Evolutionary conservation across 1,140 invertebrate species (phyloP), one percentile per base, ranked within the genome.

Genomic region (Hesperophylax magnus): DNA sequence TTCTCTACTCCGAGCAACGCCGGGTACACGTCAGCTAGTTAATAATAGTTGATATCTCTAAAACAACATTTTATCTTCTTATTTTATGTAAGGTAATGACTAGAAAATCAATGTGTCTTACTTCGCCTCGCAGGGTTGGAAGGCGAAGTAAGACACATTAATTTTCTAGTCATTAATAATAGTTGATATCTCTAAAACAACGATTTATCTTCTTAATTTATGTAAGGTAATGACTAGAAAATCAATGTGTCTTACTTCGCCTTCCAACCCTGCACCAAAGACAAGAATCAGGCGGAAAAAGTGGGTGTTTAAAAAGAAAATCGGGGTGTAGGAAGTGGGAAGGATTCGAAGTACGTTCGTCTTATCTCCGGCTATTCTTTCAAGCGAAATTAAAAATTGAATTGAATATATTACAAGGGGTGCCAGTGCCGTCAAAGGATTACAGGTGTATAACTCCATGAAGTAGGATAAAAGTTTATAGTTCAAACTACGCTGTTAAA

Each of bases 321-420:
- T 39, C 34, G 65, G 77, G 54, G 81, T 20, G 63, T n/a, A 47
- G 60, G 71, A 39, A 20, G 47, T 34, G 7, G 34, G 34, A 34
- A 34, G 17, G 52, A 39, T 47, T n/a, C 34, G 75, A 34, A 39
- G 56, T 52, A 47, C 78, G 78, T 80, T 77, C 47, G 79, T 78
- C 82, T 83, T 83, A 83, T 83, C 82, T 81, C 77, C 52, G 79
- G 67, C 82, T 80, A 83, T 83, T 83, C 82, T 83, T 83, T 82
- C 82, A 79, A 81, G 81, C 82, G 76, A 83, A 83, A 83, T 83
- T 83, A 83, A 83, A 83, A 83, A 83, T 76, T 75, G 77, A 83
- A 83, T 83, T 79, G 79, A 78, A 83, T 83, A 76, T 81, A 79
- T 83, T 81, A 83, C 80, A 53, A 76, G 79, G 56, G 69, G 65